Percentiles rank a stretch among this genome's conserved stretches.
phyloP scores from a whole-genome alignment of 2,888 invertebrate species.

The Trachelus troglodyta region DNA sequence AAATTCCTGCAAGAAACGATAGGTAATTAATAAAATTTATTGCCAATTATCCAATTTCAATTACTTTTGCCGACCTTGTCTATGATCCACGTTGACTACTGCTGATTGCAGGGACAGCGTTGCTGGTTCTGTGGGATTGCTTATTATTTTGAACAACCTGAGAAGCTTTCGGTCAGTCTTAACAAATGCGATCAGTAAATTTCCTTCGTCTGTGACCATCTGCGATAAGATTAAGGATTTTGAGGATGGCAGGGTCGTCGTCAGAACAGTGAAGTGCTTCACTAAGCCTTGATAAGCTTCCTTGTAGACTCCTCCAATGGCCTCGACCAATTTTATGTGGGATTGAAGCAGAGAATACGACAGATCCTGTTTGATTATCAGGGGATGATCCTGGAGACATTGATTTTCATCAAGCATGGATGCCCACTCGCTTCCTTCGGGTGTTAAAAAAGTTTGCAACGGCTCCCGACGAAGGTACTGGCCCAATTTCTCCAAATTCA shows the following conservation, averaged over 20 bases:
- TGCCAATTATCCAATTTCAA: not conserved
- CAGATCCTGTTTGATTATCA: slow-evolving; percentile 81
- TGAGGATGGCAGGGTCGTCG: slow-evolving; percentile 37
- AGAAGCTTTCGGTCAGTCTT: slow-evolving; percentile 49
- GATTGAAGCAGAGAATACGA: slow-evolving; percentile 86
- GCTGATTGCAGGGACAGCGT: slow-evolving; percentile 34
- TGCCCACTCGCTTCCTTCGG: slow-evolving; percentile 82
- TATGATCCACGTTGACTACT: slow-evolving; percentile 47
- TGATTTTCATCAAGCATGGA: slow-evolving; percentile 80
- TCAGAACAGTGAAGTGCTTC: slow-evolving; percentile 69
- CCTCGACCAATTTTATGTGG: slow-evolving; percentile 76
- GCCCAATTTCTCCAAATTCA: slow-evolving; percentile 88
- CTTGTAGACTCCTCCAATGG: slow-evolving; percentile 77
- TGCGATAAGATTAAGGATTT: slow-evolving; percentile 49
- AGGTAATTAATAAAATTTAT: not conserved
- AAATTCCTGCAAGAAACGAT: not conserved
- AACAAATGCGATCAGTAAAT: slow-evolving; percentile 52
- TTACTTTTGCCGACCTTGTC: slow-evolving; percentile 44
- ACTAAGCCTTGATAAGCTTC: slow-evolving; percentile 74
- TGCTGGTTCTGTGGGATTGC: slow-evolving; percentile 13
- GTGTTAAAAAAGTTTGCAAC: slow-evolving; percentile 78
- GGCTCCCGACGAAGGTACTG: slow-evolving; percentile 77
- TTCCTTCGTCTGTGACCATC: slow-evolving; percentile 46
- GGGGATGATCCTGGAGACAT: slow-evolving; percentile 76
- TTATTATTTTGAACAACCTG: slow-evolving; percentile 50